A percentile compares a stretch with the other conserved stretches of the same genome.
phyloP scores from a whole-genome alignment of 2,888 invertebrate species.

The Ischnura elegans region DNA sequence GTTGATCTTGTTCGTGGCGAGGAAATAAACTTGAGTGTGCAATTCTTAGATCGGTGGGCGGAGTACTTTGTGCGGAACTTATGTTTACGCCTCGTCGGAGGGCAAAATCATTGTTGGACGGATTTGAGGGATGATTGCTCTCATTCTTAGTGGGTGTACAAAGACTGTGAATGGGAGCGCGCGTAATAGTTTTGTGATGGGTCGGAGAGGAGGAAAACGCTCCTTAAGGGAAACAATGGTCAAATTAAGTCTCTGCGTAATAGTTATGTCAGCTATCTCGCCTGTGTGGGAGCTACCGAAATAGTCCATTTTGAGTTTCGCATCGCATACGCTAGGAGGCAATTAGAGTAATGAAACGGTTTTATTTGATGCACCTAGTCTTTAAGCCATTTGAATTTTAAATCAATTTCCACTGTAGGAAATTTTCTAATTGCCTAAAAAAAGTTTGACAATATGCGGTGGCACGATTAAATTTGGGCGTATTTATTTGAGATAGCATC shows the following conservation, averaged over 20 bases:
- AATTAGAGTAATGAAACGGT: background rate
- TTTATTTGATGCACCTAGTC: background rate
- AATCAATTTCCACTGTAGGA: too few species aligned
- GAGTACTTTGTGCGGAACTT: background rate
- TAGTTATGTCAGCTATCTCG: background rate
- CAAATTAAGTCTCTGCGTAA: background rate
- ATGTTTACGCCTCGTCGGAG: conserved; percentile 8
- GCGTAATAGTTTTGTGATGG: background rate
- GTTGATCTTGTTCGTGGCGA: too few species aligned
- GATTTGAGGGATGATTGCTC: background rate
- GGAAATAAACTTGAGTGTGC: background rate
- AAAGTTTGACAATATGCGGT: too few species aligned
- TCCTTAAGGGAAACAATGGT: background rate
- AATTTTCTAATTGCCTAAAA: too few species aligned
- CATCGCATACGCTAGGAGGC: background rate
- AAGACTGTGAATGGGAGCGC: conserved; percentile 4
- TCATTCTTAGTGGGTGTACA: background rate
- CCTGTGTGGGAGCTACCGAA: background rate
- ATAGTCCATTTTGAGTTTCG: background rate
- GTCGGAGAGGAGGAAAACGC: background rate
- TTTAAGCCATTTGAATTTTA: background rate
- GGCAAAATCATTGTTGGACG: background rate
- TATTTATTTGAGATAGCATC: too few species aligned
- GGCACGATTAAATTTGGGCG: too few species aligned
- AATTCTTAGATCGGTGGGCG: background rate